Conservation (phyloP, 1,140 invertebrate genomes). For the Papilio glaucus region DNA sequence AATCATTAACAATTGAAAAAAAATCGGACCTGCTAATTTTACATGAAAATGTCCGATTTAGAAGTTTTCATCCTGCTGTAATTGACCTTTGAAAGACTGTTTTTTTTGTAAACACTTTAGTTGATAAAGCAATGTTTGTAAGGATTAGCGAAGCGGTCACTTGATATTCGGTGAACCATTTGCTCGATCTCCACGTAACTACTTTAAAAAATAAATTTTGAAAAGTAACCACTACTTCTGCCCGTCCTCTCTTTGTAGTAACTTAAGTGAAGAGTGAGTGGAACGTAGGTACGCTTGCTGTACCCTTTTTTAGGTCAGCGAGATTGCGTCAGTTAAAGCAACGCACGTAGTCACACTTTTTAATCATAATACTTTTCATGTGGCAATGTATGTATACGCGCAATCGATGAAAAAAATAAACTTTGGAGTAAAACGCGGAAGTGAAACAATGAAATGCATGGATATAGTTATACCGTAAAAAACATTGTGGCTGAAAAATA, state of each 20-base stretch:
- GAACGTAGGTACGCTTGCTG: background rate
- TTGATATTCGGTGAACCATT: too few relatives aligned
- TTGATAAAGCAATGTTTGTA: too few relatives aligned
- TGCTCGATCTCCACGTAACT: too few relatives aligned
- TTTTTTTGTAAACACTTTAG: too few relatives aligned
- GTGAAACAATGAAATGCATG: background rate
- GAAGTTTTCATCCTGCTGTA: too few relatives aligned
- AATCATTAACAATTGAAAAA: too few relatives aligned
- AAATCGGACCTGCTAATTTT: too few relatives aligned
- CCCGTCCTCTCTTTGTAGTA: background rate
- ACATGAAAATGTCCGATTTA: too few relatives aligned
- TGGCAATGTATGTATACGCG: background rate
- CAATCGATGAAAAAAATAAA: background rate
- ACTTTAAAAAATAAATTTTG: background rate
- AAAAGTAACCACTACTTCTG: background rate
- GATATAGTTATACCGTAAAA: background rate
- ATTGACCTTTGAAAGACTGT: too few relatives aligned
- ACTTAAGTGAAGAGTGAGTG: background rate
- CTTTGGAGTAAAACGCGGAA: background rate
- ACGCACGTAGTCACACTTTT: background rate
- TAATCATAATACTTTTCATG: background rate
- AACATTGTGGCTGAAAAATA: too few relatives aligned
- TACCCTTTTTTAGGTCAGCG: conserved; percentile 10
- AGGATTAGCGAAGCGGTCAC: too few relatives aligned
- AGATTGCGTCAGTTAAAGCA: background rate